Evolutionary conservation across 2,888 invertebrate species (phyloP).

Genomic region (Meteorus colon): DNA sequence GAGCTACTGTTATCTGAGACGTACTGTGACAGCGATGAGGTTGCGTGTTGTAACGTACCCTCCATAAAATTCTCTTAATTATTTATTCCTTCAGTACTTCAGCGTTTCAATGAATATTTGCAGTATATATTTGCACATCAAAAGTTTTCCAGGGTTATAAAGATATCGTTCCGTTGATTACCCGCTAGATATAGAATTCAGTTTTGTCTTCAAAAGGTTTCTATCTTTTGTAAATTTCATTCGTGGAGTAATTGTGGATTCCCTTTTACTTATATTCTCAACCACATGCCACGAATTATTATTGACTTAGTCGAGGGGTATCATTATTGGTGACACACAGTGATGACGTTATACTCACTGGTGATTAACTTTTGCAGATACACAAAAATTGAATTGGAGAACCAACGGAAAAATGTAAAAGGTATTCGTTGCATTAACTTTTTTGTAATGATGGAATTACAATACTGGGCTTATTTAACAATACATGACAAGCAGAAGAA

Average conservation of each 20-base stretch:
- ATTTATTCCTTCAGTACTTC: background rate
- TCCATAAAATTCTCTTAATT: background rate
- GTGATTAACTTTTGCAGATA: too few species aligned
- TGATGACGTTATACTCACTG: background rate
- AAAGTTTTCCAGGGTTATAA: background rate
- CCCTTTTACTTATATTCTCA: background rate
- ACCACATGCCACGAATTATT: background rate
- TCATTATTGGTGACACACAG: background rate
- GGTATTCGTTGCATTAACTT: too few species aligned
- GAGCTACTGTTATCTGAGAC: background rate
- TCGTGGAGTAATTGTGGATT: background rate
- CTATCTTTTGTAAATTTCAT: background rate
- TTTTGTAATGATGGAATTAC: too few species aligned
- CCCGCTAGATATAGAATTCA: too few species aligned
- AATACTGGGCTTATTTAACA: too few species aligned
- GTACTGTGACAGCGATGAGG: slow-evolving; percentile 20
- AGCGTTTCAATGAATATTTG: background rate
- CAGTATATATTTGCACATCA: background rate
- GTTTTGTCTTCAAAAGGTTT: background rate
- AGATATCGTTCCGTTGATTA: background rate
- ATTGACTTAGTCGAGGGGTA: background rate
- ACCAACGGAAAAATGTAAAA: too few species aligned
- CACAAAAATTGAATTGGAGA: too few species aligned
- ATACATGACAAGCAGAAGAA: too few species aligned
- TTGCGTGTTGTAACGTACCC: slow-evolving; percentile 3